Percentiles rank a stretch among this genome's conserved stretches.
Evolutionary conservation across 1,140 invertebrate genomes (phyloP).

Genomic region (Bombus soroeensis): DNA sequence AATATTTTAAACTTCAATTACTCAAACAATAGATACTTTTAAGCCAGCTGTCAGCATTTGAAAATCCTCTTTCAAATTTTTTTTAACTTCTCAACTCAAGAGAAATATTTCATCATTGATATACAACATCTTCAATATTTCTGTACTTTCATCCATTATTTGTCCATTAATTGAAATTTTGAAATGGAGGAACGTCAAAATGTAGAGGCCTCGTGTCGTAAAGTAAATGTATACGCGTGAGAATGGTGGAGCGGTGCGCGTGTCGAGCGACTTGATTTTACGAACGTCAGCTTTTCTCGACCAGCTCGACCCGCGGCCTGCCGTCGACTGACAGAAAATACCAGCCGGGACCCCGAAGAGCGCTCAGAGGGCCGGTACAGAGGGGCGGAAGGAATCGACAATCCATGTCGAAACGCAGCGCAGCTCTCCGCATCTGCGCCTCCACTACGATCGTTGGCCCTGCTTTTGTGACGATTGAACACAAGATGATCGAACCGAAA

Average conservation of each 20-base stretch:
- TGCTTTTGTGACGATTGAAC: constrained; percentile 3
- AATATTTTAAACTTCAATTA: background rate
- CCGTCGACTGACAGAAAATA: constrained; percentile 79
- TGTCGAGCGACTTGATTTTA: constrained; percentile 39
- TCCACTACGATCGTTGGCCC: background rate
- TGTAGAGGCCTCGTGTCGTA: too few species aligned
- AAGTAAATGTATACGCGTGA: background rate
- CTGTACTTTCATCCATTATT: background rate
- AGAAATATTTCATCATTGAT: background rate
- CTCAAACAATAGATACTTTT: too few species aligned
- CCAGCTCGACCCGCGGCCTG: constrained; percentile 75
- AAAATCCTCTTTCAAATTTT: background rate
- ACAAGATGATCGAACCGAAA: background rate
- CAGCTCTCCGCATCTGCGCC: constrained; percentile 56
- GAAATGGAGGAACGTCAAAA: too few species aligned
- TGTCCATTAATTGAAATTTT: too few species aligned
- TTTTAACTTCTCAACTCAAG: background rate
- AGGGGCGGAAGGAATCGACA: constrained; percentile 64
- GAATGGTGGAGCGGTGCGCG: constrained; percentile 11
- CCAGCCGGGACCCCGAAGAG: constrained; percentile 68
- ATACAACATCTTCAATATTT: background rate
- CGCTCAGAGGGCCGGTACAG: constrained; percentile 52
- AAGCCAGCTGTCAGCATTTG: background rate
- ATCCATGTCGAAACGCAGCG: constrained; percentile 65
- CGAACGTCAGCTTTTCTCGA: constrained; percentile 58